These are phyloP conservation scores for Venustaconcha ellipsiformis DNA, from an alignment of 1,140 invertebrate species.

Conservation along the genomic window DNA sequence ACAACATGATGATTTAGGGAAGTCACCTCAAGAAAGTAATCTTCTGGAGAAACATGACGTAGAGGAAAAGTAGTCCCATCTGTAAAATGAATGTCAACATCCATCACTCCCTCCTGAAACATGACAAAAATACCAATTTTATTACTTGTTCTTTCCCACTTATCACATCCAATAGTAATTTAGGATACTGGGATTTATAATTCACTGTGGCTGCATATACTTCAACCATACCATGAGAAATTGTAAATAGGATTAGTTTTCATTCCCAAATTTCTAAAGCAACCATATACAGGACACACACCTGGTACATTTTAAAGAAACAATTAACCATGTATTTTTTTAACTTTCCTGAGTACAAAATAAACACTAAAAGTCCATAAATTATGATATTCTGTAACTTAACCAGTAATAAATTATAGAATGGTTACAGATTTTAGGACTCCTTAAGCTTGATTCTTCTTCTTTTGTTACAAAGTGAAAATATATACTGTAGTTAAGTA, in stretches of 20 bases:
- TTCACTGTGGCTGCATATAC: too few relatives aligned
- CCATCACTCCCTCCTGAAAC: slow-evolving; percentile 89
- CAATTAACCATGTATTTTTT: background rate
- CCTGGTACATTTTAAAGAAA: background rate
- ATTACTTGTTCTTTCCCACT: background rate
- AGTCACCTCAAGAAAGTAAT: slow-evolving; percentile 89
- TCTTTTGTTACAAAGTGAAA: too few relatives aligned
- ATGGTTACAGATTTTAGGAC: background rate
- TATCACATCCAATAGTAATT: background rate
- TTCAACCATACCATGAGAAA: too few relatives aligned
- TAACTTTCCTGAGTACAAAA: background rate
- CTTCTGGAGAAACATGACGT: slow-evolving; percentile 81
- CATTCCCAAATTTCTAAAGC: too few relatives aligned
- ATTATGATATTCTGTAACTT: too few relatives aligned
- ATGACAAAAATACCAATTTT: slow-evolving; percentile 10
- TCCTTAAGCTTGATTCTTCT: background rate
- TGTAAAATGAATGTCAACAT: slow-evolving; percentile 93
- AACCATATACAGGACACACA: background rate
- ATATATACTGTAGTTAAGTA: too few relatives aligned
- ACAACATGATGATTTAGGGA: slow-evolving; percentile 91
- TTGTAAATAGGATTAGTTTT: too few relatives aligned
- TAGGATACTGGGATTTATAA: too few relatives aligned
- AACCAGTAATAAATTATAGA: too few relatives aligned
- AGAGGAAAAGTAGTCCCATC: slow-evolving; percentile 90
- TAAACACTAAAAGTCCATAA: background rate